These are phyloP conservation scores for Anolis carolinensis DNA, from an alignment of 2,113 vertebrate genomes.

Conservation along the genomic window DNA sequence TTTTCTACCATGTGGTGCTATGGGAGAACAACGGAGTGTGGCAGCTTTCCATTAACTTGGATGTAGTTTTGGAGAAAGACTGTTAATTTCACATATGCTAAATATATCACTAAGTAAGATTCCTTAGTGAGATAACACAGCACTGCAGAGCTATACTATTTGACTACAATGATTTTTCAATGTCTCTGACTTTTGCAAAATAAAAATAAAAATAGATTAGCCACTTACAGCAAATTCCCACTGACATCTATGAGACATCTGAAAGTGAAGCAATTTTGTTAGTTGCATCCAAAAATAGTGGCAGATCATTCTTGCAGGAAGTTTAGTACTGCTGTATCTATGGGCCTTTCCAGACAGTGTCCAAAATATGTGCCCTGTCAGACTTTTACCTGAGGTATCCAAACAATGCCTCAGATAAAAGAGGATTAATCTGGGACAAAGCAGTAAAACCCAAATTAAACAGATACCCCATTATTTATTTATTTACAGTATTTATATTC, in stretches of 20 bases:
- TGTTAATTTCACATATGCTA: slow-evolving; percentile 15
- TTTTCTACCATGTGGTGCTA: neutral
- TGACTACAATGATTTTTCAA: neutral
- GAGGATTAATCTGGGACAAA: too few species aligned
- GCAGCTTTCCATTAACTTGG: neutral
- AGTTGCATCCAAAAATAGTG: neutral
- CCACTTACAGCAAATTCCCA: neutral
- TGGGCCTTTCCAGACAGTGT: too few species aligned
- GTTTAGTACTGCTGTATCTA: accelerated
- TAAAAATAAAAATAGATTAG: neutral
- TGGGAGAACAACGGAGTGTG: too few species aligned
- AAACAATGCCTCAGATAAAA: too few species aligned
- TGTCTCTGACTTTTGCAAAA: neutral
- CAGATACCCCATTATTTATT: too few species aligned
- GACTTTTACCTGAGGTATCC: too few species aligned
- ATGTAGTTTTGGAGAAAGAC: neutral
- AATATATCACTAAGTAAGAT: slow-evolving; percentile 8
- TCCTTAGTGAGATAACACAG: slow-evolving; percentile 11
- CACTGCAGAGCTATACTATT: neutral
- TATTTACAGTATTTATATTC: too few species aligned
- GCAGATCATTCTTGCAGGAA: neutral
- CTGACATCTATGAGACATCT: neutral
- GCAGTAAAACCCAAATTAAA: too few species aligned
- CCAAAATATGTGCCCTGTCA: too few species aligned
- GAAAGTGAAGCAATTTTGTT: neutral